These are phyloP conservation scores for Etheostoma cragini DNA, from an alignment of 2,113 vertebrate genomes.

Conservation along the genomic window DNA sequence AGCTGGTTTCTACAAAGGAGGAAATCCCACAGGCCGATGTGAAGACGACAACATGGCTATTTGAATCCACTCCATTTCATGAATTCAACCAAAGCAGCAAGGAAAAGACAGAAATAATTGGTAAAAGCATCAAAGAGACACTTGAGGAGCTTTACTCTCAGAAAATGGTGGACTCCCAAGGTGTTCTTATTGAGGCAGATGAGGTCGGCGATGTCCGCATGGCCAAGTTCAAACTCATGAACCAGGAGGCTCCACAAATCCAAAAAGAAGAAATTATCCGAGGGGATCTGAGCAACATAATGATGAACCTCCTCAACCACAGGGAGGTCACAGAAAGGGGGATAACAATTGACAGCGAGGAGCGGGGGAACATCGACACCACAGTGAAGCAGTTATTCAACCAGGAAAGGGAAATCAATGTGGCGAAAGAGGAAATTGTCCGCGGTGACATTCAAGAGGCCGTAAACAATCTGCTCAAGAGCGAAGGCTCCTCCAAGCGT, in stretches of 20 bases:
- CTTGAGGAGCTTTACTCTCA: constrained; percentile 89
- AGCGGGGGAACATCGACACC: constrained; percentile 89
- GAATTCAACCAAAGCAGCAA: constrained; percentile 87
- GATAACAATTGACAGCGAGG: constrained; percentile 86
- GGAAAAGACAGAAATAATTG: constrained; percentile 88
- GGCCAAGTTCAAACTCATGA: constrained; percentile 93
- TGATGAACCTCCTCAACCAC: constrained; percentile 90
- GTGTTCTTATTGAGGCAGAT: constrained; percentile 91
- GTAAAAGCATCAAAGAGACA: constrained; percentile 91
- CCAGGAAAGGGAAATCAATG: constrained; percentile 81
- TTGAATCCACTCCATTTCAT: constrained; percentile 90
- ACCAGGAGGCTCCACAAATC: constrained; percentile 88
- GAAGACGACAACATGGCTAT: constrained; percentile 92
- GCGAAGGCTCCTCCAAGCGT: constrained; percentile 84
- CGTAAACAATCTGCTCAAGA: constrained; percentile 88
- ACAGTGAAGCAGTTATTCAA: constrained; percentile 89
- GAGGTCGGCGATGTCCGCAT: constrained; percentile 93
- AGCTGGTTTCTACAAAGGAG: constrained; percentile 80
- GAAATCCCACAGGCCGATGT: constrained; percentile 91
- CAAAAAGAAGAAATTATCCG: constrained; percentile 90
- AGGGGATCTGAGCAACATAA: constrained; percentile 90
- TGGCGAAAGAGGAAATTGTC: constrained; percentile 89
- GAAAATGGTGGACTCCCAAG: constrained; percentile 91
- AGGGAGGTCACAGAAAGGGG: constrained; percentile 80
- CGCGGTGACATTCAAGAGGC: constrained; percentile 90